Percentiles rank a stretch among this genome's conserved stretches.
These are phyloP conservation scores for Naja naja DNA, from an alignment of 2,113 vertebrate genomes.

Conservation along the genomic window DNA sequence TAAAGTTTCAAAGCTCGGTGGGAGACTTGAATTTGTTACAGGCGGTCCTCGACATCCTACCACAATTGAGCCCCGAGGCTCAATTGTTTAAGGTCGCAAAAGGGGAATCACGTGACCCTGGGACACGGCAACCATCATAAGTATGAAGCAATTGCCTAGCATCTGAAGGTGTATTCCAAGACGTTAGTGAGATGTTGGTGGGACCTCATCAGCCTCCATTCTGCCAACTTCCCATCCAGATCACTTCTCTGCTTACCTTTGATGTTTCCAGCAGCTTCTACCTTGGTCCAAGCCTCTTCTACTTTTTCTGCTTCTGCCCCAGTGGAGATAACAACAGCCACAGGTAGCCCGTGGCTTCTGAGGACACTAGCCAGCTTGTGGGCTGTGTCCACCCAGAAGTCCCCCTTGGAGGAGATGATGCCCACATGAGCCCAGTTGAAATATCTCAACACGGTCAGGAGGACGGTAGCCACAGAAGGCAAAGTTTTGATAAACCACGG, in stretches of 20 bases:
- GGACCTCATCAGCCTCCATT: not conserved
- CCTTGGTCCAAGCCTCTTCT: slow-evolving; percentile 69
- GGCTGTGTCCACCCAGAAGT: slow-evolving; percentile 84
- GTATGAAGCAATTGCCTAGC: no score
- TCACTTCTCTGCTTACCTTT: slow-evolving; percentile 75
- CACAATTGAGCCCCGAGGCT: no score
- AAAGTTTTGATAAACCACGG: slow-evolving; percentile 77
- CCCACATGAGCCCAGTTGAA: slow-evolving; percentile 86
- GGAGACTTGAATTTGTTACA: not conserved
- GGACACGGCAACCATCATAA: no score
- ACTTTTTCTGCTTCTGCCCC: slow-evolving; percentile 74
- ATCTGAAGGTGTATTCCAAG: not conserved
- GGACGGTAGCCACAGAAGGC: slow-evolving; percentile 72
- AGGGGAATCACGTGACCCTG: no score
- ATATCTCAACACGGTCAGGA: slow-evolving; percentile 81
- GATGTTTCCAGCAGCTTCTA: slow-evolving; percentile 72
- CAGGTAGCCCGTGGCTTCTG: slow-evolving; percentile 75
- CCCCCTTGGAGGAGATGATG: slow-evolving; percentile 83
- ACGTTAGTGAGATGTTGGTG: not conserved
- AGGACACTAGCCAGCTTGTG: slow-evolving; percentile 74
- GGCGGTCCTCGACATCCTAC: no score
- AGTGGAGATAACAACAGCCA: slow-evolving; percentile 72
- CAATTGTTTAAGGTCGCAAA: no score
- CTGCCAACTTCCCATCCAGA: not conserved
- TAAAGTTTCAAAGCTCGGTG: not conserved